Base-by-base conservation (phyloP, 2,113 vertebrate genomes). In the Alouatta palliata region DNA sequence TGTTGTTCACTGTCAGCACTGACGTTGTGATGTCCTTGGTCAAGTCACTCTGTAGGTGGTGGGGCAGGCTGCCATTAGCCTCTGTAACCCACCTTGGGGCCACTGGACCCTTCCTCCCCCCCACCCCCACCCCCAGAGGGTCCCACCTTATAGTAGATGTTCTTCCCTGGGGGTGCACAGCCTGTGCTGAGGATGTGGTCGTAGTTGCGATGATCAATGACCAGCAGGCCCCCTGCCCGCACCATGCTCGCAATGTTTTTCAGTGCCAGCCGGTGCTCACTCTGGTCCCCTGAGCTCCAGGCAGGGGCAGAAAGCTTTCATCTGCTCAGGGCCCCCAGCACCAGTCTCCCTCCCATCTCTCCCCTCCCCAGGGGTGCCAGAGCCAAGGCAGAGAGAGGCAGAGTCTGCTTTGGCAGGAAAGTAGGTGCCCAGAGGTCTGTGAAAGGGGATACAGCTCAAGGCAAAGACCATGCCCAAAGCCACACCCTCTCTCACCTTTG, bases 141-240 rank as follows among this genome's bases (percentile, higher is more conserved):
- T 76, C 97, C 32, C 54, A 99, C 99, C 99, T 99, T 99, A 83
- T 99, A 99, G 98, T 99, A 99, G 98, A 99, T 99, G 97, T 99
- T 99, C 98, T 99, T 99, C 77, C 99, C 99, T 1, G 99, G 98
- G 0, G 99, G 99, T 0, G 99, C 99, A 0, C 97, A 98, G 52
- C 99, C 99, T 0, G 99, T 99, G 97, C 99, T 99, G 95, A 99
- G 98, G 97, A 99, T 99, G 98, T 99, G 99, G 98, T 99, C 99
- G 0, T 99, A 99, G 97, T 99, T 99, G 35, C 99, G 99, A 85
- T 99, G 99, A 97, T 99, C 99, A 0, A 99, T 99, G 96, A 99
- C 99, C 87, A 99, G 98, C 97, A 99, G 98, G 0, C 99, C 99
- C 0, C 99, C 99, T 0, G 99, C 99, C 92, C 99, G 98, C 87